Conservation (phyloP, 1,140 invertebrate genomes). For the Ceratina australensis region DNA sequence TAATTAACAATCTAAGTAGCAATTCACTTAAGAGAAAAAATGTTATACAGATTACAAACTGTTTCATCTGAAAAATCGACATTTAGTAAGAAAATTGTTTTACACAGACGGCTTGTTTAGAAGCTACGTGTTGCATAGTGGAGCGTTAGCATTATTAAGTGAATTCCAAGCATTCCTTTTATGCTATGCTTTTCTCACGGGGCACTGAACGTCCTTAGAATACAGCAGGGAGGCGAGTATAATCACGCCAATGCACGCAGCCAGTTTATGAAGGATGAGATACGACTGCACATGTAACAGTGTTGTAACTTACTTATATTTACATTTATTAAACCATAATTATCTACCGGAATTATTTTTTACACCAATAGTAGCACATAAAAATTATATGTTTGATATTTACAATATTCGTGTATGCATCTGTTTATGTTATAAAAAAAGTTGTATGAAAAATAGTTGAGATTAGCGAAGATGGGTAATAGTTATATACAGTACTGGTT, state of each 20-base stretch:
- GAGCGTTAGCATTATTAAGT: conserved; percentile 52
- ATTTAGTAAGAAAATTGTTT: background rate
- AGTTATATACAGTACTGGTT: too few relatives aligned
- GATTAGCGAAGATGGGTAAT: too few relatives aligned
- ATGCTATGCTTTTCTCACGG: conserved; percentile 56
- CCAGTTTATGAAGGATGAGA: too few relatives aligned
- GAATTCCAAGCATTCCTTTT: conserved; percentile 51
- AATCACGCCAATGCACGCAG: too few relatives aligned
- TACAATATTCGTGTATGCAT: too few relatives aligned
- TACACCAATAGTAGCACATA: background rate
- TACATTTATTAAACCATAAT: background rate
- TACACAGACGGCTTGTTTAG: background rate
- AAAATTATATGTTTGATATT: too few relatives aligned
- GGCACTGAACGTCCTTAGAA: conserved; percentile 53
- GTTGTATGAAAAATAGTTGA: background rate
- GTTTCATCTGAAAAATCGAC: background rate
- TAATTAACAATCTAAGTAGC: background rate
- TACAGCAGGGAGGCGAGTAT: conserved; percentile 20
- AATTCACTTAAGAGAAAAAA: too few relatives aligned
- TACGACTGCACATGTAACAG: too few relatives aligned
- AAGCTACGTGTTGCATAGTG: background rate
- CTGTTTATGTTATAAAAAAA: too few relatives aligned
- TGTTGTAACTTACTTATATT: too few relatives aligned
- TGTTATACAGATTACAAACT: background rate
- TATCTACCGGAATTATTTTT: background rate